Base-by-base conservation (phyloP, 2,797 vertebrate species). In the Bucorvus abyssinicus region DNA sequence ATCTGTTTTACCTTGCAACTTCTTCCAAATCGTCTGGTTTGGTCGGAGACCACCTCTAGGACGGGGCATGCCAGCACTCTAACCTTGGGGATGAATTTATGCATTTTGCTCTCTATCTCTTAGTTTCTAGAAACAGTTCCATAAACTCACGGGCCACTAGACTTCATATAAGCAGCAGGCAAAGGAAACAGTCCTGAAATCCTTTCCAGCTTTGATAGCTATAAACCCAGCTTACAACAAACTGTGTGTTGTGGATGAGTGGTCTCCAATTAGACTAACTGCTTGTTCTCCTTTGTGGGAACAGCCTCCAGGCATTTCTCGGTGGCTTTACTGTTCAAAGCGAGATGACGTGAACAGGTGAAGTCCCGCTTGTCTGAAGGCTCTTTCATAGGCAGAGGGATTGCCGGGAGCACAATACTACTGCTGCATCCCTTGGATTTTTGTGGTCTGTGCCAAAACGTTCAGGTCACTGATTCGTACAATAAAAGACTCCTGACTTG, bases 221-320 rank as follows among this genome's bases (percentile, higher is more conserved):
- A 21, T 84, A 93, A 97, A 97, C 27, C 30, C 44, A 55, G 76
- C 87, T 95, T 84, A 74, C 56, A 68, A 30, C 70, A 34, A 47
- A 11, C 40, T 18, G 14, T 22, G 45, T 34, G 68, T 19, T 50
- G 86, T 18, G 89, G 59, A 50, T 86, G 77, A 82, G 88, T 84
- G 92, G 83, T 83, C 83, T 95, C 75, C 93, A 92, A 5, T 96
- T 92, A 97, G 73, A 88, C n/a, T 74, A 94, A 88, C 61, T 91
- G 73, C 91, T 90, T 60, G 19, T 93, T 84, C 70, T 65, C 16
- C 63, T 91, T n/a, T 55, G 55, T 7, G 38, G 87, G 68, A 84
- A 82, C 76, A 95, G 14, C 89, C 7, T 76, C 65, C 52, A 30
- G 86, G 49, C 18, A 0, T 68, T 70, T 47, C 44, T 16, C 60